phyloP scores from a whole-genome alignment of 2,113 vertebrate genomes.

The Ochotona princeps region DNA sequence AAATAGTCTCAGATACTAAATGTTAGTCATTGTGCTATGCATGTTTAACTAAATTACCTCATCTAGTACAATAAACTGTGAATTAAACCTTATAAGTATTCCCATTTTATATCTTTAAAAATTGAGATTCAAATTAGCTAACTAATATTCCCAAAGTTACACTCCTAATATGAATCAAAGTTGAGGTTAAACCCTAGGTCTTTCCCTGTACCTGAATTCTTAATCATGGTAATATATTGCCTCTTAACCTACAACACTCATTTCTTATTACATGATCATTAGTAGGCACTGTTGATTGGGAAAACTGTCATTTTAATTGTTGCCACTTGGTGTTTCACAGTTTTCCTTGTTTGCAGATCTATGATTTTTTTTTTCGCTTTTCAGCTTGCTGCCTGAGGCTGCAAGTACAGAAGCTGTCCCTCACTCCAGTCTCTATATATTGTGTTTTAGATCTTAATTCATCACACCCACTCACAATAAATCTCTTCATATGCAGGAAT shows the following conservation, averaged over 20 bases:
- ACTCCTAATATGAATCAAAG: not conserved
- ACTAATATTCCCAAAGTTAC: not conserved
- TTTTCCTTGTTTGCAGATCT: not conserved
- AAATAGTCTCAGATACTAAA: not conserved
- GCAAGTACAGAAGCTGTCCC: not conserved
- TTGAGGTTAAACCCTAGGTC: not conserved
- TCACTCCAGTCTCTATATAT: not conserved
- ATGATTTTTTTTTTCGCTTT: not conserved
- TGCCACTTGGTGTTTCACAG: not conserved
- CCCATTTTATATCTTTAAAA: not conserved
- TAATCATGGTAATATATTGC: not conserved
- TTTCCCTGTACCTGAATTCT: not conserved
- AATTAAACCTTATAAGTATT: not conserved
- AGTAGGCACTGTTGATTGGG: not conserved
- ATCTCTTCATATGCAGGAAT: not conserved
- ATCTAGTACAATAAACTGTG: not conserved
- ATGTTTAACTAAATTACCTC: not conserved
- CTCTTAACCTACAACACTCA: not conserved
- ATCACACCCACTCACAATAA: not conserved
- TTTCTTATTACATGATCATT: not conserved
- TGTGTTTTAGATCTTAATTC: not conserved
- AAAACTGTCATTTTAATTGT: not conserved
- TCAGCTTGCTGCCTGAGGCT: not conserved
- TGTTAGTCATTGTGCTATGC: not conserved
- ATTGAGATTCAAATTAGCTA: not conserved